These are phyloP conservation scores for Arvicanthis niloticus DNA, from an alignment of 2,113 vertebrate species.

Conservation along the genomic window DNA sequence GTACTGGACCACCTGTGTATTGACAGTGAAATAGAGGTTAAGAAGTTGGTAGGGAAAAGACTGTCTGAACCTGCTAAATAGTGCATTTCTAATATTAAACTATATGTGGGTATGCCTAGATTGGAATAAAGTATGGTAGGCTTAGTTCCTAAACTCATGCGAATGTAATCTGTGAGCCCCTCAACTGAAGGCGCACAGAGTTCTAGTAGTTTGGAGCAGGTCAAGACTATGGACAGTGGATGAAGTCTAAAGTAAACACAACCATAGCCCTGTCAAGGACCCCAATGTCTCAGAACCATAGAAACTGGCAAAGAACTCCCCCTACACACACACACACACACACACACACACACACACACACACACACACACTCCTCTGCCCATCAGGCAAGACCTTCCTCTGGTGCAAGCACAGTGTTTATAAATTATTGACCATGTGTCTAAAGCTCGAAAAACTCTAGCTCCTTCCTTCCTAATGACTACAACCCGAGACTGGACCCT, in stretches of 20 bases:
- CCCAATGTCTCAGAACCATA: no score
- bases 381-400: not conserved
- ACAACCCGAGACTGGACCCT: not conserved
- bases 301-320: not conserved
- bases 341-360: no score
- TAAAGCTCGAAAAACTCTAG: not conserved
- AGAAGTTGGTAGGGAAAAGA: not conserved
- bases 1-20: not conserved
- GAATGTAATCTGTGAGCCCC: not conserved
- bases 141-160: not conserved
- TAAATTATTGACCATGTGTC: not conserved
- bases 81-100: not conserved
- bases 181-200: not conserved
- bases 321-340: rapidly evolving
- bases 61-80: not conserved
- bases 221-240: not conserved
- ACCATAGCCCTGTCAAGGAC: not conserved
- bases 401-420: not conserved
- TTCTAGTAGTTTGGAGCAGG: not conserved
- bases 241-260: not conserved
- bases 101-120: not conserved
- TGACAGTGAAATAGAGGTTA: not conserved
- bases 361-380: no score
- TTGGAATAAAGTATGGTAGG: not conserved
- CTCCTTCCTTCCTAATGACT: not conserved